Conservation (phyloP, 2,797 vertebrate species). For the Pitangus sulphuratus region DNA sequence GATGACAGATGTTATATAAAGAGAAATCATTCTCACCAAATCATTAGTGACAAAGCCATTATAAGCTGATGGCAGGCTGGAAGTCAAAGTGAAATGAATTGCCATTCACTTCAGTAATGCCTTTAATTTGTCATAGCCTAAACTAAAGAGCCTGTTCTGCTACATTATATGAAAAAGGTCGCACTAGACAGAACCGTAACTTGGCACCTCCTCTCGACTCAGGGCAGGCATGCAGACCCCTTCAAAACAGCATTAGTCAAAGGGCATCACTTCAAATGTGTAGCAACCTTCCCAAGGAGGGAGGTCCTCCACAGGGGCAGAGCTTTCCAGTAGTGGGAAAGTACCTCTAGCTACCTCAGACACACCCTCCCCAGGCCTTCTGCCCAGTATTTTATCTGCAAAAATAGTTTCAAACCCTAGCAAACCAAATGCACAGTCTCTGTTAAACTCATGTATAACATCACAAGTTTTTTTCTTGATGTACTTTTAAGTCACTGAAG, state of each 20-base stretch:
- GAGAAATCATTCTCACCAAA: background rate
- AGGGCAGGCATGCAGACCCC: background rate
- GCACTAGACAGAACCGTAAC: accelerated
- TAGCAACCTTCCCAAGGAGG: accelerated
- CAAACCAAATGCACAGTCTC: background rate
- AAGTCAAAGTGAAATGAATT: constrained; percentile 18
- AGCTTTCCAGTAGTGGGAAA: accelerated
- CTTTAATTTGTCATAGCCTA: background rate
- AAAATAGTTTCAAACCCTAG: background rate
- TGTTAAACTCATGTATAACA: background rate
- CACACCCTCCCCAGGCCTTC: background rate
- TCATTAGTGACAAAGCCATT: constrained; percentile 4
- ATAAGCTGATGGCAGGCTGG: background rate
- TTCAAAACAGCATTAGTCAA: background rate
- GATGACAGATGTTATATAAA: background rate
- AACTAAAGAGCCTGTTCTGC: background rate
- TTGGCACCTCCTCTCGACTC: background rate
- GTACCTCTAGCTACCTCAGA: background rate
- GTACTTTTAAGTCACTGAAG: background rate
- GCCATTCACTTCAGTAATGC: background rate
- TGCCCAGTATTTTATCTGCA: background rate
- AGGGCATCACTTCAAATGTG: background rate
- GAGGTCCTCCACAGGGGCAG: background rate
- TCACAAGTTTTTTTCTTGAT: background rate
- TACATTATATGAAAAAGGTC: background rate